These are phyloP conservation scores for Heliangelus exortis DNA, from an alignment of 2,797 vertebrate species.

Conservation along the genomic window DNA sequence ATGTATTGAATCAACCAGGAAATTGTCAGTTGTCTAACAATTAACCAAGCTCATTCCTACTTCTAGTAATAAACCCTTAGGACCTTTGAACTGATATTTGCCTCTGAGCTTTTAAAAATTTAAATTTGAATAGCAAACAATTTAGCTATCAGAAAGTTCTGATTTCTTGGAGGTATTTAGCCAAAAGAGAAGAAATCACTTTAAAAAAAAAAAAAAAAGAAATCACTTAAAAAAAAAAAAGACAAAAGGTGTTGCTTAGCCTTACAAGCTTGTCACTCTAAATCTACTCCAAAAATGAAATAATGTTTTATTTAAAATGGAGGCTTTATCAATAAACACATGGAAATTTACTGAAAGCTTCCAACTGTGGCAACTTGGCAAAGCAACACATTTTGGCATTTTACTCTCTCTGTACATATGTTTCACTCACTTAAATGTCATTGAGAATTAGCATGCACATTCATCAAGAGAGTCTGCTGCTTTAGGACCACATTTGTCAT, in stretches of 20 bases:
- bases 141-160: background rate
- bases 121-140: background rate
- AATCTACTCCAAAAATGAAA: background rate
- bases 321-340: conserved; percentile 45
- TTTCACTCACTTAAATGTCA: conserved; percentile 54
- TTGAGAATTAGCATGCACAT: conserved; percentile 17
- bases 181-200: background rate
- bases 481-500: conserved; percentile 9
- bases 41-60: conserved; percentile 2
- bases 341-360: conserved; percentile 42
- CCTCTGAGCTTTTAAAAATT: conserved; percentile 3
- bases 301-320: conserved; percentile 27
- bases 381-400: conserved; percentile 17
- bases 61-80: conserved; percentile 6
- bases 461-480: conserved; percentile 19
- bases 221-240: background rate
- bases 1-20: conserved; percentile 16
- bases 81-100: conserved; percentile 18
- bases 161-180: background rate
- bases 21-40: background rate
- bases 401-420: conserved; percentile 44
- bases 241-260: background rate
- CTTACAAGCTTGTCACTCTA: background rate
- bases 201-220: background rate
- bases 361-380: conserved; percentile 42